Percentiles rank a stretch among this genome's conserved stretches.
Evolutionary conservation across 23 tunicate species (phyloP).

Genomic region (Styela plicata): DNA sequence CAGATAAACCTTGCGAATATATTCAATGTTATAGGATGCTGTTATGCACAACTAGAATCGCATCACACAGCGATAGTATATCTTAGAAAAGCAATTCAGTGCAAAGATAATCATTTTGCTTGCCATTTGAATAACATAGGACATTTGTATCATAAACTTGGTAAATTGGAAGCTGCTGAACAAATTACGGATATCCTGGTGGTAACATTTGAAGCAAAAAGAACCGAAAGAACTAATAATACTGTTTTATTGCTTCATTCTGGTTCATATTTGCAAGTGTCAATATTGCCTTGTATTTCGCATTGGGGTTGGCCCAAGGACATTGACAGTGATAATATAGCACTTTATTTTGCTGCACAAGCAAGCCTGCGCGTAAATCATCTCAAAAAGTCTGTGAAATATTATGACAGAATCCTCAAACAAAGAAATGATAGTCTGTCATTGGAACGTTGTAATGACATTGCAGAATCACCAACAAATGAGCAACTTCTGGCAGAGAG

Average conservation of each 20-base stretch:
- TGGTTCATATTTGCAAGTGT: not conserved
- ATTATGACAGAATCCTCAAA: not conserved
- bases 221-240: not conserved
- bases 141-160: not conserved
- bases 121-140: not conserved
- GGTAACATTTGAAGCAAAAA: not conserved
- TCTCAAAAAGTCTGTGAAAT: not conserved
- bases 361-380: not conserved
- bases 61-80: conserved; percentile 18
- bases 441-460: not conserved
- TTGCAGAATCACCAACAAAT: not conserved
- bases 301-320: not conserved
- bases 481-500: conserved; percentile 1
- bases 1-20: not conserved
- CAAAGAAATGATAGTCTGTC: not conserved
- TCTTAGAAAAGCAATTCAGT: conserved; percentile 32
- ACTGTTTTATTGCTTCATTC: not conserved
- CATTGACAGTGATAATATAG: not conserved
- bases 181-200: conserved; percentile 19
- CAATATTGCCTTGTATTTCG: not conserved
- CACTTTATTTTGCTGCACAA: not conserved
- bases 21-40: conserved; percentile 27
- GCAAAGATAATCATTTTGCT: not conserved
- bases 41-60: conserved; percentile 6
- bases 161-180: conserved; percentile 2